Evolutionary conservation across 2,797 vertebrate genomes (phyloP).

Genomic region (Cygnus olor): DNA sequence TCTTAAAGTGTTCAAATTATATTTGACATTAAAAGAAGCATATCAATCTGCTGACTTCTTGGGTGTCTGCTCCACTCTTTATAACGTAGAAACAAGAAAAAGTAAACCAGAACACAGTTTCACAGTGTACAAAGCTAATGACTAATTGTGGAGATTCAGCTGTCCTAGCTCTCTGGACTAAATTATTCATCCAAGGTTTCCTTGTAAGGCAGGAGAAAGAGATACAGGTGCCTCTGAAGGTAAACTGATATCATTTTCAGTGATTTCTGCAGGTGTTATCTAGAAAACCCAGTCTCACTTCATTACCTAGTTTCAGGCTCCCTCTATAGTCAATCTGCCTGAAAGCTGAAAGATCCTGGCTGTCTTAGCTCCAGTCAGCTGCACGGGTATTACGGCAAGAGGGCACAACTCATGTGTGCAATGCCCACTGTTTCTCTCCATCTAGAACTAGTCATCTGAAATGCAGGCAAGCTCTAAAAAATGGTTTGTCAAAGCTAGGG

Average conservation of each 20-base stretch:
- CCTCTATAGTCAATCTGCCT: background rate
- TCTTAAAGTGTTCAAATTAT: background rate
- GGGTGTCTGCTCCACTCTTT: background rate
- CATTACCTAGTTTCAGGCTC: background rate
- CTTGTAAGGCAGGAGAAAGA: background rate
- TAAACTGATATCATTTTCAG: background rate
- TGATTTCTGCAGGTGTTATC: background rate
- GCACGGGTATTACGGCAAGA: background rate
- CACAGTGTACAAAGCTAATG: background rate
- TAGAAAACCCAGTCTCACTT: background rate
- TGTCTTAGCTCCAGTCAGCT: background rate
- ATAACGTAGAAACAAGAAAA: background rate
- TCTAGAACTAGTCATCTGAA: background rate
- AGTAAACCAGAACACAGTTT: background rate
- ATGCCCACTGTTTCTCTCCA: background rate
- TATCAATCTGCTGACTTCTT: background rate
- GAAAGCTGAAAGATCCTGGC: background rate
- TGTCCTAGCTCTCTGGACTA: background rate
- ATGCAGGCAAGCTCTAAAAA: background rate
- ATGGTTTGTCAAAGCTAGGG: background rate
- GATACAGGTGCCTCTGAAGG: background rate
- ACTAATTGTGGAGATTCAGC: background rate
- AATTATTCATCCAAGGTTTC: background rate
- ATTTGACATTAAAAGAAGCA: background rate
- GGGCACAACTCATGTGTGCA: background rate